A percentile compares a stretch with the other conserved stretches of the same genome.
Evolutionary conservation across 37 sponge, comb jelly and placozoan species (phyloP).

Genomic region (Tethya wilhelma): DNA sequence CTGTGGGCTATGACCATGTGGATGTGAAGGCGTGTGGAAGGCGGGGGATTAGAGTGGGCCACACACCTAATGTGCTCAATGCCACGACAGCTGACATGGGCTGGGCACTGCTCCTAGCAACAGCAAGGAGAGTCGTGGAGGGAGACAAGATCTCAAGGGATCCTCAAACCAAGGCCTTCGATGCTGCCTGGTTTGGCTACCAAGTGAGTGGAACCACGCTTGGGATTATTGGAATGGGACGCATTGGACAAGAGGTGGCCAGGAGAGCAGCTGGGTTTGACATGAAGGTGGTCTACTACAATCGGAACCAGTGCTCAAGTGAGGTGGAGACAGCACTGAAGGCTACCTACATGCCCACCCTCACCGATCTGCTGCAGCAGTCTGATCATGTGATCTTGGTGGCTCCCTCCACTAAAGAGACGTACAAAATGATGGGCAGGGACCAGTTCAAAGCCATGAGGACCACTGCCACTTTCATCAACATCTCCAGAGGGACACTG

Average conservation of each 20-base stretch:
- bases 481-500: constrained; percentile 77
- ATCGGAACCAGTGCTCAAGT: constrained; percentile 35
- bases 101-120: constrained; percentile 73
- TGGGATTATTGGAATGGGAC: constrained; percentile 93
- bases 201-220: constrained; percentile 75
- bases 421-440: constrained; percentile 75
- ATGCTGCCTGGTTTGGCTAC: constrained; percentile 40
- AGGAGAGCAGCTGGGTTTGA: constrained; percentile 78
- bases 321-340: constrained; percentile 50
- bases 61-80: constrained; percentile 76
- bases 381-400: constrained; percentile 82
- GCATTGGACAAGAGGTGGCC: constrained; percentile 82
- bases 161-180: constrained; percentile 18
- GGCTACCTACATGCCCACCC: constrained; percentile 56
- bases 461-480: constrained; percentile 70
- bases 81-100: constrained; percentile 82
- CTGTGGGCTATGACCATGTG: constrained; percentile 84
- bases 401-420: constrained; percentile 69
- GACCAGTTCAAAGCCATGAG: constrained; percentile 83
- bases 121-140: constrained; percentile 75
- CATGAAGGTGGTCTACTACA: constrained; percentile 88
- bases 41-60: constrained; percentile 73
- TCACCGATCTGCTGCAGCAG: constrained; percentile 54
- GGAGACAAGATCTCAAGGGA: constrained; percentile 61
- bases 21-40: constrained; percentile 62